Evolutionary conservation across 1,140 invertebrate genomes (phyloP).

Genomic region (Drosophila littoralis): DNA sequence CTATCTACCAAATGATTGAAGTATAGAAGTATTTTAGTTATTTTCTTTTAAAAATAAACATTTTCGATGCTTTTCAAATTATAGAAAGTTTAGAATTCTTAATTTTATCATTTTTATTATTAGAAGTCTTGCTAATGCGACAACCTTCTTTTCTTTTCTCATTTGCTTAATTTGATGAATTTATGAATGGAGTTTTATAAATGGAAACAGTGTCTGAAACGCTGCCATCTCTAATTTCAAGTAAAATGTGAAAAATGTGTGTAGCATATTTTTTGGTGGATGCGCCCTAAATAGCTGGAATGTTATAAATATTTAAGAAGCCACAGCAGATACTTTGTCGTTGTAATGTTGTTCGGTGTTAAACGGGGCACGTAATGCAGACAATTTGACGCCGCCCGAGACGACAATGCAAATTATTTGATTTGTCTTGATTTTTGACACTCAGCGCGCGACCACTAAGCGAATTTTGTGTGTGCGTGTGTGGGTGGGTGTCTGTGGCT

Average conservation of each 20-base stretch:
- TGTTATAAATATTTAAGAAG: constrained; percentile 14
- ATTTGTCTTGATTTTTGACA: constrained; percentile 47
- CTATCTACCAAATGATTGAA: too few relatives aligned
- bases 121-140: too few relatives aligned
- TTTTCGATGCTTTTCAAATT: too few relatives aligned
- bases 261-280: constrained; percentile 7
- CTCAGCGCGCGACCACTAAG: constrained; percentile 30
- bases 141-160: too few relatives aligned
- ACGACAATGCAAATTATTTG: constrained; percentile 51
- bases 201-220: background rate
- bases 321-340: background rate
- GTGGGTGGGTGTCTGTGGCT: background rate
- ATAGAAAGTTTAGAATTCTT: too few relatives aligned
- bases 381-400: constrained; percentile 20
- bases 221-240: background rate
- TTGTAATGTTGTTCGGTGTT: constrained; percentile 4
- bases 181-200: background rate
- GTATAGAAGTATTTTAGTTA: too few relatives aligned
- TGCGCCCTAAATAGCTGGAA: constrained; percentile 8
- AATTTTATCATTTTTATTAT: too few relatives aligned
- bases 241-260: background rate
- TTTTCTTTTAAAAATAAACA: too few relatives aligned
- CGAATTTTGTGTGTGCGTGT: constrained; percentile 21
- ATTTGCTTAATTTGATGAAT: too few relatives aligned
- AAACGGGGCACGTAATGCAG: constrained; percentile 26